A percentile compares a stretch with the other conserved stretches of the same genome.
These are phyloP conservation scores for Arge pagana DNA, from an alignment of 2,888 invertebrate species.

Conservation along the genomic window DNA sequence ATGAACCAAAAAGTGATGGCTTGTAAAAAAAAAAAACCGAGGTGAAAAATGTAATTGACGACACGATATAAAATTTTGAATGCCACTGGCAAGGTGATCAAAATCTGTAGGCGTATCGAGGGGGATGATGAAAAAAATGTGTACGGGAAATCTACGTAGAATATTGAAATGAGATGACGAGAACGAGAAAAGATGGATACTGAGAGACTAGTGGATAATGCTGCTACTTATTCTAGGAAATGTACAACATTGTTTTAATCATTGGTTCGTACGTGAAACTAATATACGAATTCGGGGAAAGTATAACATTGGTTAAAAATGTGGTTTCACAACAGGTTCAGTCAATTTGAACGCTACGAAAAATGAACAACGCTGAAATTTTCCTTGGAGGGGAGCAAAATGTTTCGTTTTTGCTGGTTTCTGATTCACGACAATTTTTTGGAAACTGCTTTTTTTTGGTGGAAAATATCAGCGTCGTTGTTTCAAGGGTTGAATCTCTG, in stretches of 20 bases:
- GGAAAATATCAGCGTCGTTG: too few relatives aligned
- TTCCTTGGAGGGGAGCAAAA: not conserved
- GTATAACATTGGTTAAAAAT: too few relatives aligned
- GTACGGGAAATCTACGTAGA: not conserved
- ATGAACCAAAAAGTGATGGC: constrained; percentile 30
- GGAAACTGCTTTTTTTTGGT: constrained; percentile 13
- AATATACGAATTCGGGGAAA: not conserved
- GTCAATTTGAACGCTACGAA: constrained; percentile 1
- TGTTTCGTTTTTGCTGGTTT: too few relatives aligned
- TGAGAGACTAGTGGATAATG: not conserved
- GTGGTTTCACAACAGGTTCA: not conserved
- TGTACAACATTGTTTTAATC: constrained; percentile 5
- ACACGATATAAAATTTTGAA: not conserved
- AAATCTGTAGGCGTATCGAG: not conserved
- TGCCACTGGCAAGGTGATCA: too few relatives aligned
- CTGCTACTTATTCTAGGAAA: constrained; percentile 4
- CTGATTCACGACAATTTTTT: not conserved
- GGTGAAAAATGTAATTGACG: not conserved
- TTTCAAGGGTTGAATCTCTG: too few relatives aligned
- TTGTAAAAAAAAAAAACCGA: constrained; percentile 24
- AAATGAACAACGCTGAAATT: too few relatives aligned
- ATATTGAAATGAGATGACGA: too few relatives aligned
- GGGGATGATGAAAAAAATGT: not conserved
- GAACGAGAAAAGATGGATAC: not conserved
- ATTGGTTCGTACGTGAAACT: not conserved